Percentiles rank a stretch among this genome's conserved stretches.
These are phyloP conservation scores for Falco concolor DNA, from an alignment of 2,797 vertebrate species.

Conservation along the genomic window DNA sequence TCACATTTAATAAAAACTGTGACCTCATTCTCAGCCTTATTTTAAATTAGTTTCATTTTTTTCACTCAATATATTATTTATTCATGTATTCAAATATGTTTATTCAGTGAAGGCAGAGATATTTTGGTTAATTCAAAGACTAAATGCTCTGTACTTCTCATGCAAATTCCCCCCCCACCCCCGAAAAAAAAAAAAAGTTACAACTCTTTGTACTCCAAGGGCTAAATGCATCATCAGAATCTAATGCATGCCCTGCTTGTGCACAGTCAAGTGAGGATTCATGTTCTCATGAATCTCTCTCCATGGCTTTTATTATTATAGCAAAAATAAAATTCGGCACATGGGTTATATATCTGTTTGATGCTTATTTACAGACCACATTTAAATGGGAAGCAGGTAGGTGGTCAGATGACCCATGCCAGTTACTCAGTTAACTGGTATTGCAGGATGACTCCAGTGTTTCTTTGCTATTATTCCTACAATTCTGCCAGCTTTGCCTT, in stretches of 20 bases:
- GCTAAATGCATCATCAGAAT: slow-evolving; percentile 35
- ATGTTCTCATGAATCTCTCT: slow-evolving; percentile 40
- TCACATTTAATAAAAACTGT: slow-evolving; percentile 44
- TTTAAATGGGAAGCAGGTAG: not conserved
- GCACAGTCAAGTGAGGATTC: not conserved
- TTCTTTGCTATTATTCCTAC: not conserved
- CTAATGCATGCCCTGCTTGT: not conserved
- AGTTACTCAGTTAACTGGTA: not conserved
- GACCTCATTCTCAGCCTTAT: slow-evolving; percentile 7
- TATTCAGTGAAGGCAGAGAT: slow-evolving; percentile 39
- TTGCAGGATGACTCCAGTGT: not conserved
- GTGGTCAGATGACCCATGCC: not conserved
- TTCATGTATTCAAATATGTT: slow-evolving; percentile 50
- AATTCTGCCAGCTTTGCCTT: not conserved
- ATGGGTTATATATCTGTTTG: not conserved
- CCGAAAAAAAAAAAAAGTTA: not conserved
- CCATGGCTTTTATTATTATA: slow-evolving; percentile 25
- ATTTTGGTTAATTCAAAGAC: slow-evolving; percentile 56
- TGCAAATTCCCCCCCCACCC: not conserved
- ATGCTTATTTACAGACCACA: not conserved
- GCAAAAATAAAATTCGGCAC: slow-evolving; percentile 11
- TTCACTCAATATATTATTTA: slow-evolving; percentile 49
- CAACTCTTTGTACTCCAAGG: not conserved
- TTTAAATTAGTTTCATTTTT: slow-evolving; percentile 45
- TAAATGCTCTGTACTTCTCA: slow-evolving; percentile 35